These are phyloP conservation scores for Hippocampus guttulatus DNA, from an alignment of 2,113 vertebrate genomes.

Conservation along the genomic window DNA sequence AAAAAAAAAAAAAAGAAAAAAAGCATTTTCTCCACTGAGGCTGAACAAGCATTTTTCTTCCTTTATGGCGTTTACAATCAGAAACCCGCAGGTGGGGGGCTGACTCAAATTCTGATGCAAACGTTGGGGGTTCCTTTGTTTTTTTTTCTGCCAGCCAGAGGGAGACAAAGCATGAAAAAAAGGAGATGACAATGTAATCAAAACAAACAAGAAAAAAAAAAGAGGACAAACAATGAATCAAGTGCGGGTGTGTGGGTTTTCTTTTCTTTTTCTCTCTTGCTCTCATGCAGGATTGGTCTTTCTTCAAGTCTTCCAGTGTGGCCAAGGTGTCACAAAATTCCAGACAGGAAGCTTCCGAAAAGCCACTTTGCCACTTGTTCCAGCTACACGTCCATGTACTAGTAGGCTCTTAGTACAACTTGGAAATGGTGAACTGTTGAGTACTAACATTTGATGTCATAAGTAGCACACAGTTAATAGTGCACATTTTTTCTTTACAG, in stretches of 20 bases:
- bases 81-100: conserved; percentile 48
- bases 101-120: conserved; percentile 47
- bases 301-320: neutral
- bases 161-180: neutral
- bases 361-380: no score
- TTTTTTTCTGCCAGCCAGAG: neutral
- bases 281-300: neutral
- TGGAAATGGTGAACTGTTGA: no score
- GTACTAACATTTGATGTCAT: no score
- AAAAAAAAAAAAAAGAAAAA: conserved; percentile 56
- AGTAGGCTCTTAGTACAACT: no score
- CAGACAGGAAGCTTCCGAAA: no score
- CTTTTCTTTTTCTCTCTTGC: neutral
- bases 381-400: no score
- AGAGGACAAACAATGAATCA: conserved; percentile 9
- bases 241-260: conserved; percentile 10
- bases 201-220: neutral
- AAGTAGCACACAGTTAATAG: no score
- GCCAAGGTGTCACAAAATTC: neutral
- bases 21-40: conserved; percentile 72
- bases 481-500: no score
- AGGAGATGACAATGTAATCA: neutral
- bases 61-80: conserved; percentile 68
- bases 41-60: conserved; percentile 68
- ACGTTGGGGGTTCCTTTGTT: conserved; percentile 67